Percentiles rank a stretch among this genome's conserved stretches.
phyloP scores from a whole-genome alignment of 2,888 invertebrate species.

The Candidula unifasciata region DNA sequence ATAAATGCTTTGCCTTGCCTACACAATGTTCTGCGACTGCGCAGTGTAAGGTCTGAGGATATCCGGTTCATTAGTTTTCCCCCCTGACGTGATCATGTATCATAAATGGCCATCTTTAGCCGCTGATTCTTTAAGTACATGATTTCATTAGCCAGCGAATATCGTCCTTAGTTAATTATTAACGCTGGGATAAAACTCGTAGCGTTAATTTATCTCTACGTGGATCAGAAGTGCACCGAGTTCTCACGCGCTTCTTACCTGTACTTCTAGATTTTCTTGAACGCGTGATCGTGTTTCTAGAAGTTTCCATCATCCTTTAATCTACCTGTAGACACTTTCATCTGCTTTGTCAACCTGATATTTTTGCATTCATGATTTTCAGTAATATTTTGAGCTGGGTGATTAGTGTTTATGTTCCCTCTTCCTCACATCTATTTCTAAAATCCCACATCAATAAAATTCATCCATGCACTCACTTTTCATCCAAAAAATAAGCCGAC shows the following conservation, averaged over 20 bases:
- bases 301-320: background rate
- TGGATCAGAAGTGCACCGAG: background rate
- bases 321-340: background rate
- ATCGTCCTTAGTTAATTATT: background rate
- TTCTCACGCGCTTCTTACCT: conserved; percentile 4
- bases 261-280: background rate
- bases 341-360: background rate
- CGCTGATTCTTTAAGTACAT: background rate
- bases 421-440: background rate
- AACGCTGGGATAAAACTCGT: background rate
- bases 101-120: too few relatives aligned
- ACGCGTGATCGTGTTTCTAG: background rate
- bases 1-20: too few relatives aligned
- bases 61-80: too few relatives aligned
- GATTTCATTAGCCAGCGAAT: background rate
- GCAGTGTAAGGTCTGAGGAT: too few relatives aligned
- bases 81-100: too few relatives aligned
- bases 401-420: background rate
- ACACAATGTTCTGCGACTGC: too few relatives aligned
- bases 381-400: background rate
- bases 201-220: background rate
- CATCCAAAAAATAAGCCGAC: too few relatives aligned
- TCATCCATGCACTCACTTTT: too few relatives aligned
- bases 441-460: background rate
- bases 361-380: background rate